These are phyloP conservation scores for Antennarius maculatus DNA, from an alignment of 2,797 vertebrate genomes.

Conservation along the genomic window DNA sequence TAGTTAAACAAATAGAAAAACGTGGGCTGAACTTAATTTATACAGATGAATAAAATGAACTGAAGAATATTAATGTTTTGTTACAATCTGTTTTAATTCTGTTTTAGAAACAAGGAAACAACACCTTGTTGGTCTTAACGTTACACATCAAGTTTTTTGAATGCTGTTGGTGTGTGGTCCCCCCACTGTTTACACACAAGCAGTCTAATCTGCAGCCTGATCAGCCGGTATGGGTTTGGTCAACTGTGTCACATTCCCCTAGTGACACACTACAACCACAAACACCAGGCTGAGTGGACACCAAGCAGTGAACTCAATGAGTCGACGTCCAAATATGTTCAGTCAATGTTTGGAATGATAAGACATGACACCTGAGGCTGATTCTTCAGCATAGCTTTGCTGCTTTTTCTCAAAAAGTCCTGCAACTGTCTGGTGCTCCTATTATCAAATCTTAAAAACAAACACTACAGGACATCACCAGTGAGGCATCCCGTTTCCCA, in stretches of 20 bases:
- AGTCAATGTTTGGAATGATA: neutral
- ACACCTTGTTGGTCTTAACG: neutral
- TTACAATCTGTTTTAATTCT: no score
- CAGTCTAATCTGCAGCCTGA: slow-evolving; percentile 68
- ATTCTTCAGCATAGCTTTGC: neutral
- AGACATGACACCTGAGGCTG: neutral
- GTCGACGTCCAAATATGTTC: neutral
- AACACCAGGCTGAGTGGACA: slow-evolving; percentile 37
- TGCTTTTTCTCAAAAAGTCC: neutral
- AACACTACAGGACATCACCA: neutral
- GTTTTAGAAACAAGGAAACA: no score
- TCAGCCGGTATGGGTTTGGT: slow-evolving; percentile 69
- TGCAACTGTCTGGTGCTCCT: neutral
- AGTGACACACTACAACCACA: slow-evolving; percentile 52
- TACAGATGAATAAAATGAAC: no score
- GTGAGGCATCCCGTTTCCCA: slow-evolving; percentile 26
- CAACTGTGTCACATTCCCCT: slow-evolving; percentile 71
- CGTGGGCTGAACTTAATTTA: no score
- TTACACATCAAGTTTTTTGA: neutral
- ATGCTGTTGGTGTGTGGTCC: slow-evolving; percentile 54
- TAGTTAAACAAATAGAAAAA: no score
- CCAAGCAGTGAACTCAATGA: slow-evolving; percentile 9
- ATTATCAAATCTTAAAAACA: neutral
- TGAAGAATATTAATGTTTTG: no score
- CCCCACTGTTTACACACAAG: slow-evolving; percentile 73